A percentile compares a stretch with the other conserved stretches of the same genome.
Conservation (phyloP, 2,888 invertebrate species). For the Clitarchus hookeri region DNA sequence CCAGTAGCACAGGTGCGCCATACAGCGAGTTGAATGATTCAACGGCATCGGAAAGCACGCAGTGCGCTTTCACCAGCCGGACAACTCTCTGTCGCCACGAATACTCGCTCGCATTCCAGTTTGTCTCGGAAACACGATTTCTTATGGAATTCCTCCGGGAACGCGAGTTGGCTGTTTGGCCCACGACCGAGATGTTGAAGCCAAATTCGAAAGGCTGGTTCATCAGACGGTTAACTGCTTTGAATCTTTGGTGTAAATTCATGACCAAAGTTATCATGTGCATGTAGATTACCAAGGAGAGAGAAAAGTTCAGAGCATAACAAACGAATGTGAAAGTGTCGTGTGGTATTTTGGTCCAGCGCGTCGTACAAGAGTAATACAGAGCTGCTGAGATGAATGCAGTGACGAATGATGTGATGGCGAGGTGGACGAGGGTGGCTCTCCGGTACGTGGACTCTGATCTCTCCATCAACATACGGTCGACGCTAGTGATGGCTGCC, state of each 20-base stretch:
- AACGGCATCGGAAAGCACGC: not conserved
- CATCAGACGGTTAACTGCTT: not conserved
- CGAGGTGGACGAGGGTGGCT: not conserved
- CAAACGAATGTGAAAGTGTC: not conserved
- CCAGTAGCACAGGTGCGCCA: not conserved
- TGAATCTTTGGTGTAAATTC: not conserved
- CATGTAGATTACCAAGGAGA: not conserved
- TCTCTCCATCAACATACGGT: not conserved
- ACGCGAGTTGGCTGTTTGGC: not conserved
- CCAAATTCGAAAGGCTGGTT: not conserved
- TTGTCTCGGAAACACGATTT: too few relatives aligned
- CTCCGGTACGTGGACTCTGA: not conserved
- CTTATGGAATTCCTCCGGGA: not conserved
- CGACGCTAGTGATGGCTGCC: not conserved
- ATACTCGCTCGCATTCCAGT: not conserved
- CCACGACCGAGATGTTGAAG: too few relatives aligned
- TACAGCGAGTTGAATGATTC: not conserved
- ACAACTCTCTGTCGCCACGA: not conserved
- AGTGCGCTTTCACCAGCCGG: not conserved
- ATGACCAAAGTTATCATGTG: not conserved
- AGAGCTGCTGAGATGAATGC: not conserved
- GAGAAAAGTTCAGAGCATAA: not conserved
- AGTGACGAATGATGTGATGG: not conserved
- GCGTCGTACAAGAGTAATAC: not conserved
- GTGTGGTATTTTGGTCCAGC: not conserved